A percentile compares a stretch with the other conserved stretches of the same genome.
Conservation (phyloP, 2,113 vertebrate genomes). For the Brienomyrus longianalis region DNA sequence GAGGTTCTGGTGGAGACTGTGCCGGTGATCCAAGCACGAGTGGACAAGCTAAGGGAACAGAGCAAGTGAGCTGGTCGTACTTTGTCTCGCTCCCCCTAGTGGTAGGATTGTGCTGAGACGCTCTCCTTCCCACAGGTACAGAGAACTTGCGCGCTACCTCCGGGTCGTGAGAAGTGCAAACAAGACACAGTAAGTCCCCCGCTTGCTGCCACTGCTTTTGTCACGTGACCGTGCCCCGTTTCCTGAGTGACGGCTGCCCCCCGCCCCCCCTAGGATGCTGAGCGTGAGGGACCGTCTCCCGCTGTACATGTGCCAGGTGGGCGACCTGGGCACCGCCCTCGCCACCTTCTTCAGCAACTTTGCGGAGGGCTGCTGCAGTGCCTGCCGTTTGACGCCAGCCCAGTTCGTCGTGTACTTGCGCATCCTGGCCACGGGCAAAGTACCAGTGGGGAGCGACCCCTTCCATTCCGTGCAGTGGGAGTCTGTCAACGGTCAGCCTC, state of each 20-base stretch:
- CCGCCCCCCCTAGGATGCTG: slow-evolving; percentile 36
- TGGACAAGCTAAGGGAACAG: slow-evolving; percentile 51
- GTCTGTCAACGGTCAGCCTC: neutral
- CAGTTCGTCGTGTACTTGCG: slow-evolving; percentile 49
- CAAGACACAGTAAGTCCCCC: neutral
- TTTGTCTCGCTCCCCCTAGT: neutral
- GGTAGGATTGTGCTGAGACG: neutral
- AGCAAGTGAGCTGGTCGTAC: slow-evolving; percentile 46
- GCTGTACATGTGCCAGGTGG: slow-evolving; percentile 46
- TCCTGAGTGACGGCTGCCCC: slow-evolving; percentile 14
- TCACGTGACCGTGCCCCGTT: neutral
- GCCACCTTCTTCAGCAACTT: slow-evolving; percentile 18
- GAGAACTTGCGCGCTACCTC: slow-evolving; percentile 59
- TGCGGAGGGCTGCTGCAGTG: slow-evolving; percentile 8
- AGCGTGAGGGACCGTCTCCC: slow-evolving; percentile 44
- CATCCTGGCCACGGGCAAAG: slow-evolving; percentile 41
- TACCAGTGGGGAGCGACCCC: slow-evolving; percentile 39
- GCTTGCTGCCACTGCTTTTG: neutral
- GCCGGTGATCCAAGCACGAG: slow-evolving; percentile 57
- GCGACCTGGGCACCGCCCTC: slow-evolving; percentile 34
- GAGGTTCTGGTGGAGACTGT: slow-evolving; percentile 53
- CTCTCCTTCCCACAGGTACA: slow-evolving; percentile 45
- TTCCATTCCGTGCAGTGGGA: slow-evolving; percentile 7
- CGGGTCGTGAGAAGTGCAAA: slow-evolving; percentile 44
- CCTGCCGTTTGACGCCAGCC: slow-evolving; percentile 36